Percentiles rank a stretch among this genome's conserved stretches.
Evolutionary conservation across 2,797 vertebrate genomes (phyloP).

Genomic region (Schizothorax lantsangensis): DNA sequence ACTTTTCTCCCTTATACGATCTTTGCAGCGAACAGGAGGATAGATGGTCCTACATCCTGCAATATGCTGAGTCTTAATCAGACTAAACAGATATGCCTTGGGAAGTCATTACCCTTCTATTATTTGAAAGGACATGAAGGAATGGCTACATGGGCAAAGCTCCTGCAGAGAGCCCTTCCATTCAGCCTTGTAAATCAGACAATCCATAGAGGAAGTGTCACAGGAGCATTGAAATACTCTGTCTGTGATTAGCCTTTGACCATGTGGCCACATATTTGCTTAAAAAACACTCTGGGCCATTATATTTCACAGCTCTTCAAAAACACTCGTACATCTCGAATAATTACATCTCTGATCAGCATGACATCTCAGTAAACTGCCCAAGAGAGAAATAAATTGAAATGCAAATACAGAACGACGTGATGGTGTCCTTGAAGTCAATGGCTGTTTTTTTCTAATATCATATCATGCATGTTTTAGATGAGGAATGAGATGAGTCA

Average conservation of each 20-base stretch:
- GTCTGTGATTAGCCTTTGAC: constrained; percentile 64
- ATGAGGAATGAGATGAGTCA: constrained; percentile 23
- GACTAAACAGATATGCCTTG: constrained; percentile 63
- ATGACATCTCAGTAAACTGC: constrained; percentile 17
- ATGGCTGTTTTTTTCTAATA: not conserved
- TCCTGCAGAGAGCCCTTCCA: constrained; percentile 56
- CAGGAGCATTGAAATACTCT: constrained; percentile 58
- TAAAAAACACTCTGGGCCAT: constrained; percentile 56
- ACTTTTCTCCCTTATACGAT: constrained; percentile 34
- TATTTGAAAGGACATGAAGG: constrained; percentile 65
- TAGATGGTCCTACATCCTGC: constrained; percentile 55
- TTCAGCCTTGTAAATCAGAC: constrained; percentile 61
- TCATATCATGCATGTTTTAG: constrained; percentile 32
- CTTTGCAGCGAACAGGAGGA: constrained; percentile 47
- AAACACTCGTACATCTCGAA: constrained; percentile 33
- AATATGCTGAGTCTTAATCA: constrained; percentile 61
- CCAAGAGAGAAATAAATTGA: constrained; percentile 36
- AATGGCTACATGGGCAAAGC: constrained; percentile 56
- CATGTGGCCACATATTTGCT: constrained; percentile 61
- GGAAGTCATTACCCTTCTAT: constrained; percentile 68
- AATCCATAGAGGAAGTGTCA: constrained; percentile 52
- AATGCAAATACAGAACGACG: constrained; percentile 27
- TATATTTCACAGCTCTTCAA: constrained; percentile 49
- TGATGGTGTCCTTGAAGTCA: constrained; percentile 29
- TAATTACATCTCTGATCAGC: constrained; percentile 22